phyloP scores from a whole-genome alignment of 1,140 invertebrate species.

The Aleiodes sp. region DNA sequence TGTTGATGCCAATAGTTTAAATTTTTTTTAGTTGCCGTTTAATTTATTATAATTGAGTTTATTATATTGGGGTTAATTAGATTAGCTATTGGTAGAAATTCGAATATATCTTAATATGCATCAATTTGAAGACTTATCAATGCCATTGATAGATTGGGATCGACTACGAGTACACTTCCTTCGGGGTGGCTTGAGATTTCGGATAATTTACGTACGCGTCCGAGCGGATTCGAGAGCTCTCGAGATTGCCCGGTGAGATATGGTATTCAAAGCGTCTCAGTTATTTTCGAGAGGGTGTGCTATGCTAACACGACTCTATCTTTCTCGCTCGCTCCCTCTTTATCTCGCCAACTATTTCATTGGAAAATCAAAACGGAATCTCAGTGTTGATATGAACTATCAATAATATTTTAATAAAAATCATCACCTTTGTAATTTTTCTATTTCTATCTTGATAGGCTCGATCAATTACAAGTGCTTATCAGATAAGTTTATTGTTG shows the following conservation, averaged over 20 bases:
- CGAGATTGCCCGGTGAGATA: constrained; percentile 58
- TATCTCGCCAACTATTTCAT: too few species aligned
- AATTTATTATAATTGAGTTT: too few species aligned
- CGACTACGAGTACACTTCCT: constrained; percentile 55
- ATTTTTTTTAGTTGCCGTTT: too few species aligned
- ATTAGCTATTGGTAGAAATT: not conserved
- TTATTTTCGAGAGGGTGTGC: constrained; percentile 56
- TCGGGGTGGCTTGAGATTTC: constrained; percentile 32
- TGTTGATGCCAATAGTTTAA: too few species aligned
- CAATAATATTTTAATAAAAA: too few species aligned
- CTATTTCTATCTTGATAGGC: too few species aligned
- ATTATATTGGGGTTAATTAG: not conserved
- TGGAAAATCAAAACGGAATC: too few species aligned
- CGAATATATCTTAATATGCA: not conserved
- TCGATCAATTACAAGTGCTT: too few species aligned
- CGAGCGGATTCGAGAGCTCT: constrained; percentile 61
- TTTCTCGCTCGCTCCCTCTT: too few species aligned
- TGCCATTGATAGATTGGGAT: constrained; percentile 51
- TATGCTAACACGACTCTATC: not conserved
- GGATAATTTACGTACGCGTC: constrained; percentile 64
- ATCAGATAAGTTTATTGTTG: constrained; percentile 47
- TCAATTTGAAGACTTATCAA: not conserved
- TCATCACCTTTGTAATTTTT: too few species aligned
- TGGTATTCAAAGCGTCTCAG: constrained; percentile 62
- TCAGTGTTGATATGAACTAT: too few species aligned